Conservation (phyloP, 2,113 vertebrate genomes). For the Lagopus leucura region DNA sequence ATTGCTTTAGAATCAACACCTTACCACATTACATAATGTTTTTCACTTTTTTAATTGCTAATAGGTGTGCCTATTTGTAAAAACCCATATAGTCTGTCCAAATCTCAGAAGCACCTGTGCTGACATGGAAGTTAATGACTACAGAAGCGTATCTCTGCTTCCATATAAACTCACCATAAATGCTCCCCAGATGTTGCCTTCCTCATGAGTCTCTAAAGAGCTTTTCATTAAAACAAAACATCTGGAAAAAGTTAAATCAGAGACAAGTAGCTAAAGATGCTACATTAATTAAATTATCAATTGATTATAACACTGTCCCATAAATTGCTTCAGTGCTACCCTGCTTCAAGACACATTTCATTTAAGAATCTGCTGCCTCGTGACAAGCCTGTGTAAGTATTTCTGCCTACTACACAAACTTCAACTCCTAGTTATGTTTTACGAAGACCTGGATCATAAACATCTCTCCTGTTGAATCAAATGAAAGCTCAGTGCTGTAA, state of each 20-base stretch:
- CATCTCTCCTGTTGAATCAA: background rate
- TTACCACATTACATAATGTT: background rate
- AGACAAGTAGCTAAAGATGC: constrained; percentile 27
- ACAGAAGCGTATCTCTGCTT: background rate
- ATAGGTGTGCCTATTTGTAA: background rate
- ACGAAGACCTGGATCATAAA: background rate
- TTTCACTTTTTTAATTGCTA: background rate
- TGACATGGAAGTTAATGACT: background rate
- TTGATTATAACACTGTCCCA: constrained; percentile 8
- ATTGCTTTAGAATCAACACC: background rate
- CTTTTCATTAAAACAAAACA: constrained; percentile 30
- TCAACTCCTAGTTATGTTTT: background rate
- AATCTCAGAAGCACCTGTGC: background rate
- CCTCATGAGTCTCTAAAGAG: constrained; percentile 2
- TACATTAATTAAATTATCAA: constrained; percentile 43
- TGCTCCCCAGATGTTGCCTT: constrained; percentile 18
- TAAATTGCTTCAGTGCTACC: background rate
- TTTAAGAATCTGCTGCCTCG: background rate
- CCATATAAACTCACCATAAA: background rate
- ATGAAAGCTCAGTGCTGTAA: background rate
- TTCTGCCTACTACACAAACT: background rate
- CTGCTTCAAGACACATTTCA: background rate
- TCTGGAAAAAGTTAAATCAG: constrained; percentile 21
- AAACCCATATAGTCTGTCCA: background rate
- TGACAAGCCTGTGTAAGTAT: background rate